Percentiles rank a stretch among this genome's conserved stretches.
phyloP scores from a whole-genome alignment of 2,888 invertebrate species.

The Poecilobothrus nobilitatus region DNA sequence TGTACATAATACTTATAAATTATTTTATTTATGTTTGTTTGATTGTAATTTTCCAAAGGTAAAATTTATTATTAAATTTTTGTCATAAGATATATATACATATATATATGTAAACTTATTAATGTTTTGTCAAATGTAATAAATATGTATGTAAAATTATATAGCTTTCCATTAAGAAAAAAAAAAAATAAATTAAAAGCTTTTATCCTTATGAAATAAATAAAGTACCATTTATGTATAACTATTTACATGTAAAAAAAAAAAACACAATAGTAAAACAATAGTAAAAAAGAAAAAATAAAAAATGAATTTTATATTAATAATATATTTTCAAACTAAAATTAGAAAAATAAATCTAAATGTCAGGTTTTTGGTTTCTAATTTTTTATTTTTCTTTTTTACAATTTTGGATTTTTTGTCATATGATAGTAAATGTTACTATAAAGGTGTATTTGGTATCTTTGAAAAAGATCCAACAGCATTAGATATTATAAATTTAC shows the following conservation, averaged over 20 bases:
- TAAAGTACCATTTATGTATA: background rate
- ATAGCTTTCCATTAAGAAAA: too few species aligned
- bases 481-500: too few species aligned
- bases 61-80: background rate
- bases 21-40: background rate
- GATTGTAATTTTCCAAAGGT: background rate
- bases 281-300: too few species aligned
- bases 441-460: too few species aligned
- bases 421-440: too few species aligned
- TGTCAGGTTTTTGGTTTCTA: background rate
- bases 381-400: background rate
- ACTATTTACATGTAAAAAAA: background rate
- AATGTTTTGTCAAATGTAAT: too few species aligned
- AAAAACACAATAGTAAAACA: too few species aligned
- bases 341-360: background rate
- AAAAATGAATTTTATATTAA: background rate
- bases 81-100: background rate
- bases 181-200: background rate
- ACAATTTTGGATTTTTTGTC: too few species aligned
- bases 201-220: conserved; percentile 5
- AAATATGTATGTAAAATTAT: too few species aligned
- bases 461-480: too few species aligned
- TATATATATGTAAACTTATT: background rate
- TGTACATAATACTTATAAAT: background rate
- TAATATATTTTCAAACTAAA: background rate